These are phyloP conservation scores for Macroglossus sobrinus DNA, from an alignment of 2,113 vertebrate species.

Conservation along the genomic window DNA sequence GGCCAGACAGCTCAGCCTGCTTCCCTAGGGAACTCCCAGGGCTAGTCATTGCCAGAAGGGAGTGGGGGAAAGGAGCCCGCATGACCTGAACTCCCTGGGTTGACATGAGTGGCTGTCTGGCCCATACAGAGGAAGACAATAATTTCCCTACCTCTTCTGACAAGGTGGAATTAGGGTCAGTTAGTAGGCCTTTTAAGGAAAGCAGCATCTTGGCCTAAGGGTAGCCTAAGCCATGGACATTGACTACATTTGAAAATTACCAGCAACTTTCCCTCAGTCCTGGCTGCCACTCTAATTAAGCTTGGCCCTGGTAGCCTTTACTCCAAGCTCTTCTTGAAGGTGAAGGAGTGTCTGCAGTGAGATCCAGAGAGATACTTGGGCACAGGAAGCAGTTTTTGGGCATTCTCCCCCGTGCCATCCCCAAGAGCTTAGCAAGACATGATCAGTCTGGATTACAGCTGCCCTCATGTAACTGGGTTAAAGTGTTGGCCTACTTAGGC, in stretches of 20 bases:
- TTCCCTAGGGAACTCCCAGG: background rate
- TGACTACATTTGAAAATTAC: background rate
- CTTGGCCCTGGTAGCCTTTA: background rate
- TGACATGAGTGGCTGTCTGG: background rate
- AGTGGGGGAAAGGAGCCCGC: background rate
- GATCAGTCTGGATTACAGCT: conserved; percentile 68
- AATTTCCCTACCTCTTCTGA: background rate
- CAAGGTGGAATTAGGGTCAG: background rate
- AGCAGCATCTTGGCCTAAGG: background rate
- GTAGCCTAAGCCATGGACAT: background rate
- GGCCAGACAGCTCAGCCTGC: conserved; percentile 3
- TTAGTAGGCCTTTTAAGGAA: conserved; percentile 3
- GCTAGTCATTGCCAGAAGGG: background rate
- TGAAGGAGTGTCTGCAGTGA: background rate
- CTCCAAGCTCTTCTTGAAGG: conserved; percentile 26
- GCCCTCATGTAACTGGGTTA: conserved; percentile 70
- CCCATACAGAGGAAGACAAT: background rate
- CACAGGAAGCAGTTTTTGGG: conserved; percentile 56
- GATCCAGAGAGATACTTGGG: conserved; percentile 34
- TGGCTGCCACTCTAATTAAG: background rate
- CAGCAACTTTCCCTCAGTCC: background rate
- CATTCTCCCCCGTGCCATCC: background rate
- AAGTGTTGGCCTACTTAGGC: conserved; percentile 70
- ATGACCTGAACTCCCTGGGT: background rate
- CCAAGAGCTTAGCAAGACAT: conserved; percentile 58